Evolutionary conservation across 2,113 vertebrate genomes (phyloP), one percentile per base, ranked within the genome.

Genomic region (Mionectes macconnelli): DNA sequence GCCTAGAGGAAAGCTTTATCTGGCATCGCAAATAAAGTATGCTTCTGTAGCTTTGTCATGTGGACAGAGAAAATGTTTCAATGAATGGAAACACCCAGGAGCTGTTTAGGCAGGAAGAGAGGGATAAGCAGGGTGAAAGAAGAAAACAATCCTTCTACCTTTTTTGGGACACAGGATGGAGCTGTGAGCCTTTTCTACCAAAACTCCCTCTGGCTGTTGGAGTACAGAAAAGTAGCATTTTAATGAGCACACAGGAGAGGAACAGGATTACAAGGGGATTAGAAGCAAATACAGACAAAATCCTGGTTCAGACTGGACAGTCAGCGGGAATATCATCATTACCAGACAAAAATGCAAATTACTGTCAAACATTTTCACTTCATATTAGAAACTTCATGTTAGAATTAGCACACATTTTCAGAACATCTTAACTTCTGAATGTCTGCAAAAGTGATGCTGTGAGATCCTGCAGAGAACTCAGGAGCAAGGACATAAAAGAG

Each of bases 161-260:
- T 96, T 91, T 78, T 90, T 18, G 0, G 97, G 96, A 93, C 97
- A 98, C 64, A 97, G 84, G 84, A 97, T 40, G 57, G 97, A 97
- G 73, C 94, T 98, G 92, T 95, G 93, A 67, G 95, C 87, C 84
- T 97, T 97, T 92, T 98, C 98, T 90, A 97, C 92, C 24, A 96
- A 72, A 72, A 98, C 88, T 59, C 97, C 98, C 76, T 97, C 95
- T 22, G 98, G 97, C 97, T 98, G 94, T 87, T 73, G 63, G 24
- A 77, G 45, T 42, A 89, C 91, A 87, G 27, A 75, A 55, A 85
- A 78, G 40, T 22, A 89, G 40, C 9, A 57, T 95, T 89, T 53
- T 60, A 86, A 70, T 49, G 55, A 83, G 42, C 42, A 74, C 35
- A 35, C 23, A 59, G 33, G 42, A 89, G 47, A 92, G n/a, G 89